Conservation (phyloP, 2,113 vertebrate genomes). For the Laticauda colubrina region DNA sequence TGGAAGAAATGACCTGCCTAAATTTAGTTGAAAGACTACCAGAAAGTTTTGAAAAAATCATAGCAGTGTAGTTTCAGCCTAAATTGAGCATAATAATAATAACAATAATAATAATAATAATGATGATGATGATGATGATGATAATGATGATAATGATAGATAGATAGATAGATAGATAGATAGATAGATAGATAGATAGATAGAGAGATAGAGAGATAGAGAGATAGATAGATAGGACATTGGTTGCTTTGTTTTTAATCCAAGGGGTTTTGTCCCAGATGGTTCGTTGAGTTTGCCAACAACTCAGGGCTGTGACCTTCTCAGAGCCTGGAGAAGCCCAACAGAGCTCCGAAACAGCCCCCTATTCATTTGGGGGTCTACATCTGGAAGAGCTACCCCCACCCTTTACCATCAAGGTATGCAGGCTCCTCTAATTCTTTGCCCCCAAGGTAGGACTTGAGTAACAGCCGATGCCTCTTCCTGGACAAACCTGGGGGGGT, state of each 20-base stretch:
- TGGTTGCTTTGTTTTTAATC: not conserved
- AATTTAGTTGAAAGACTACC: not conserved
- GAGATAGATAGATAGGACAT: too few species aligned
- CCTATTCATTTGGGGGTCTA: not conserved
- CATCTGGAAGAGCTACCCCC: not conserved
- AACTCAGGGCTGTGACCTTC: not conserved
- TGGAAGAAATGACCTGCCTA: not conserved
- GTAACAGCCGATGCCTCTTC: not conserved
- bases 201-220: too few species aligned
- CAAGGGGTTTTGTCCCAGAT: not conserved
- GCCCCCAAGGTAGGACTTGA: not conserved
- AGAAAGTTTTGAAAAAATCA: not conserved
- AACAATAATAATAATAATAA: too few species aligned
- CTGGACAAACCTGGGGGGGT: rapidly evolving
- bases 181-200: too few species aligned
- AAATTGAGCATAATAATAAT: too few species aligned
- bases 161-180: too few species aligned
- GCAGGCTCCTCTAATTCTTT: not conserved
- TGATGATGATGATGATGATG: too few species aligned
- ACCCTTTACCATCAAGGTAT: not conserved
- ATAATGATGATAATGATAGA: too few species aligned
- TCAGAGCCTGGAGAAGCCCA: not conserved
- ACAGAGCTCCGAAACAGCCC: not conserved
- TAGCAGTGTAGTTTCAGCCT: not conserved
- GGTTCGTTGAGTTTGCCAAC: not conserved